Evolutionary conservation across 1,140 invertebrate species (phyloP).

Genomic region (Mylabris phalerata): DNA sequence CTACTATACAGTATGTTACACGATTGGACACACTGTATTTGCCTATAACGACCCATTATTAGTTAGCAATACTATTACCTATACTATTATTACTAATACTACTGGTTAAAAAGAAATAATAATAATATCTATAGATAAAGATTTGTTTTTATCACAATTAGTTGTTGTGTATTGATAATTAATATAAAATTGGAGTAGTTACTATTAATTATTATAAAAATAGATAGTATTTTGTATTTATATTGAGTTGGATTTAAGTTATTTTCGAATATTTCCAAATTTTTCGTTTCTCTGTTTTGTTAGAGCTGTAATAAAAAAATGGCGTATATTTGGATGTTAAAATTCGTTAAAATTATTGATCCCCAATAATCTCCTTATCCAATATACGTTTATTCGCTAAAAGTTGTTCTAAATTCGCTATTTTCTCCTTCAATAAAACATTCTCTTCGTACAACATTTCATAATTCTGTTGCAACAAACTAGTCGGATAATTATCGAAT

Average conservation of each 20-base stretch:
- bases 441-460: constrained; percentile 1
- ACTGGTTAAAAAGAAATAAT: constrained; percentile 19
- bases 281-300: constrained; percentile 41
- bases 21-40: no score
- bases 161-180: neutral
- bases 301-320: constrained; percentile 43
- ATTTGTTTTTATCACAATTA: constrained; percentile 6
- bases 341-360: constrained; percentile 17
- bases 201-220: neutral
- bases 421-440: neutral
- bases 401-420: constrained; percentile 1
- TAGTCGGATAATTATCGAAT: neutral
- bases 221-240: neutral
- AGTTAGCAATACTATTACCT: no score
- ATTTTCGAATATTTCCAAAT: neutral
- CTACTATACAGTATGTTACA: no score
- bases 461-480: neutral
- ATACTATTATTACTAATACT: no score
- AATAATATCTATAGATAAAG: neutral
- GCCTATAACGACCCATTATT: no score
- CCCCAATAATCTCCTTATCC: no score
- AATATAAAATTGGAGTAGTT: neutral
- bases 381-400: neutral
- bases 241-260: neutral
- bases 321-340: constrained; percentile 45